A percentile compares a stretch with the other conserved stretches of the same genome.
Evolutionary conservation across 2,113 vertebrate species (phyloP).

Genomic region (Psittacus erithacus): DNA sequence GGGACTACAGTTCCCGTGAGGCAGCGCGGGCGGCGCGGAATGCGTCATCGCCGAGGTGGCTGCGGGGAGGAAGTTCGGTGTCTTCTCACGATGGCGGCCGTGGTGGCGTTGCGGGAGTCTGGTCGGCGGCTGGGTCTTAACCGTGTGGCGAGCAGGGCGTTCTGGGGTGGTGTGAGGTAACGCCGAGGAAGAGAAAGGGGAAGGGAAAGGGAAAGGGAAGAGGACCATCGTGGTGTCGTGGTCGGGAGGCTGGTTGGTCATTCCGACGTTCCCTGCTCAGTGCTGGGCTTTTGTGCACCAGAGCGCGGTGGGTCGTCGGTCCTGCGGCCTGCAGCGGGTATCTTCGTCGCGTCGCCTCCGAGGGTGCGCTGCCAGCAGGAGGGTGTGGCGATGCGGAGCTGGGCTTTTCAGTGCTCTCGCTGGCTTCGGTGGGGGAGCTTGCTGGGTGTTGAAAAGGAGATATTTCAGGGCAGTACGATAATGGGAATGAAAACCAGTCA

Average conservation of each 20-base stretch:
- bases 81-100: not conserved
- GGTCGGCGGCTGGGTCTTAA: not conserved
- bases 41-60: fast-evolving
- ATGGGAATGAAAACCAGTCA: fast-evolving
- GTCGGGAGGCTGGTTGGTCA: too few species aligned
- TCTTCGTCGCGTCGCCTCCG: too few species aligned
- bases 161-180: not conserved
- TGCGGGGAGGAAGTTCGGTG: fast-evolving
- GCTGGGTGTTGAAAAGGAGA: fast-evolving
- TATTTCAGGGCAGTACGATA: not conserved
- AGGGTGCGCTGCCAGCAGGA: not conserved
- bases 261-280: not conserved
- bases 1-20: not conserved
- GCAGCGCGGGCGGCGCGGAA: not conserved
- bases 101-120: fast-evolving
- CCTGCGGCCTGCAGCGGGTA: not conserved
- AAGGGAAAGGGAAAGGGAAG: too few species aligned
- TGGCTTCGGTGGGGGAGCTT: too few species aligned
- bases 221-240: not conserved
- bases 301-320: not conserved
- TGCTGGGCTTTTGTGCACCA: too few species aligned
- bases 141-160: not conserved
- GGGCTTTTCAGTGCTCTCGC: too few species aligned
- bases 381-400: too few species aligned
- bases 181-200: not conserved